phyloP scores from a whole-genome alignment of 2,113 vertebrate genomes.

The Dromaius novaehollandiae region DNA sequence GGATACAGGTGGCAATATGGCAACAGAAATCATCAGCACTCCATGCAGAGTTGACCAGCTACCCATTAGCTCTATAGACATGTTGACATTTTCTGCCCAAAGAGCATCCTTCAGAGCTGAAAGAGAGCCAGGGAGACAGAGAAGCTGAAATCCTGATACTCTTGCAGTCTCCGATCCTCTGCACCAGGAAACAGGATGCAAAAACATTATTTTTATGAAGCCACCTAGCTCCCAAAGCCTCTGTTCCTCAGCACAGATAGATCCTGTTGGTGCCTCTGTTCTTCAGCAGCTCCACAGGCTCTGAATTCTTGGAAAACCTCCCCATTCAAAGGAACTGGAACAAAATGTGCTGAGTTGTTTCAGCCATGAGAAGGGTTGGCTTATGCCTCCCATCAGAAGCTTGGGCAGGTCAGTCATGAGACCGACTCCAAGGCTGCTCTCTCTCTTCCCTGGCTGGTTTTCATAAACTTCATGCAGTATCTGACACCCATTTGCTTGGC shows the following conservation, averaged over 20 bases:
- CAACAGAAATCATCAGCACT: background rate
- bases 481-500: background rate
- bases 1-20: slow-evolving; percentile 21
- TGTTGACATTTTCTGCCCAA: background rate
- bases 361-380: background rate
- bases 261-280: background rate
- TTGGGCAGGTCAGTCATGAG: background rate
- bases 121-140: background rate
- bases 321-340: background rate
- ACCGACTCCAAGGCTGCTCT: background rate
- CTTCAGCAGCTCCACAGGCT: background rate
- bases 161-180: background rate
- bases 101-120: background rate
- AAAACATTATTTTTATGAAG: background rate
- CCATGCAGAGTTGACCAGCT: background rate
- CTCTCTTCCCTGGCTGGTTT: background rate
- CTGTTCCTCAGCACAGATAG: background rate
- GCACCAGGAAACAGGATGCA: background rate
- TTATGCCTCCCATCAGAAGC: background rate
- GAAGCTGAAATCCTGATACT: background rate
- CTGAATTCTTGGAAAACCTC: background rate
- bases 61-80: background rate
- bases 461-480: background rate
- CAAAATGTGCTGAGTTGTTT: background rate
- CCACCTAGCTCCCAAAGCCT: background rate